Evolutionary conservation across 2,113 vertebrate species (phyloP).

Genomic region (Carassius gibelio): DNA sequence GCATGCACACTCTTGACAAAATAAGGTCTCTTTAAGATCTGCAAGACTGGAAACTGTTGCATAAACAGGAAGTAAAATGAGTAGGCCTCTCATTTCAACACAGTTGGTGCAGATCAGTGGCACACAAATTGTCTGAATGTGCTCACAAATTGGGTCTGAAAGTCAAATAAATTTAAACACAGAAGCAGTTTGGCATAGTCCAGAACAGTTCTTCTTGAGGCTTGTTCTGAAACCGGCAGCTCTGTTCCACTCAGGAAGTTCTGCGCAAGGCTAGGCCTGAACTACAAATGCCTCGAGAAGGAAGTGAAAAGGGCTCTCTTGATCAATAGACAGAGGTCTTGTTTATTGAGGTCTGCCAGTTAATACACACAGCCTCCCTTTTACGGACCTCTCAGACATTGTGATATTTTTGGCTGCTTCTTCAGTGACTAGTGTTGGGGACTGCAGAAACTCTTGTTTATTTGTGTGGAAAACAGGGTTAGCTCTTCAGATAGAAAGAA

Average conservation of each 20-base stretch:
- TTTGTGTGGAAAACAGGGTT: not conserved
- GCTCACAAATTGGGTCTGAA: not conserved
- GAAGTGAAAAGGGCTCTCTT: slow-evolving; percentile 34
- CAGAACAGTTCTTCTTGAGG: not conserved
- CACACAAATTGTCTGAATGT: not conserved
- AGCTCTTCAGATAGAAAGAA: not conserved
- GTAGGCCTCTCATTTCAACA: not conserved
- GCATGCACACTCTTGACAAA: not conserved
- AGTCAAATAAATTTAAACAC: not conserved
- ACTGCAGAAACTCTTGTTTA: slow-evolving; percentile 6
- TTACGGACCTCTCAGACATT: slow-evolving; percentile 20
- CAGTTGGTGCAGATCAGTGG: not conserved
- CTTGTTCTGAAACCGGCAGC: not conserved
- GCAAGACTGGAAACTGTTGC: slow-evolving; percentile 35
- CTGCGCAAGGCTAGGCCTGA: not conserved
- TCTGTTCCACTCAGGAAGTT: not conserved
- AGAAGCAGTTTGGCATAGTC: not conserved
- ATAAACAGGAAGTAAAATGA: slow-evolving; percentile 43
- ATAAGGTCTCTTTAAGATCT: not conserved
- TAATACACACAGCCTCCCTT: slow-evolving; percentile 25
- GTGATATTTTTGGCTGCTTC: not conserved
- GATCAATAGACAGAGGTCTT: slow-evolving; percentile 41
- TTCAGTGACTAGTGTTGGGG: not conserved
- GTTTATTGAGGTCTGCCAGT: slow-evolving; percentile 38
- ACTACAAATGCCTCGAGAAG: not conserved